These are phyloP conservation scores for Bombus pyrosoma DNA, from an alignment of 1,140 invertebrate species.

Conservation along the genomic window DNA sequence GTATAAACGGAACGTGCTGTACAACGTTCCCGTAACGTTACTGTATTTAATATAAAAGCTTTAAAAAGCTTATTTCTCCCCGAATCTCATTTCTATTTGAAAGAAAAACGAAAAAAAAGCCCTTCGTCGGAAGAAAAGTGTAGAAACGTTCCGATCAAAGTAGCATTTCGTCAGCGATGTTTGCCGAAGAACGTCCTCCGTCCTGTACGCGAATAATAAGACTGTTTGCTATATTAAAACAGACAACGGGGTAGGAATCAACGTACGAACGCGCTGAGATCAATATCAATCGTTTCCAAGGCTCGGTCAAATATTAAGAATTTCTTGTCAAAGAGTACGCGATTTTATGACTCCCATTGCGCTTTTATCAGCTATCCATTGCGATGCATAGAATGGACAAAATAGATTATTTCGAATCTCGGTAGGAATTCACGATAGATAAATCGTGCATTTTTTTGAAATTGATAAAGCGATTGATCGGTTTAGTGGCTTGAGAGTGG, in stretches of 20 bases:
- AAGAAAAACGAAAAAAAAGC: background rate
- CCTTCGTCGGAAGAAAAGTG: background rate
- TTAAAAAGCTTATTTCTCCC: background rate
- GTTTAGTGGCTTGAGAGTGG: too few relatives aligned
- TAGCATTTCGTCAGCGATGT: background rate
- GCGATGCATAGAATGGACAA: background rate
- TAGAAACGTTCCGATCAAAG: background rate
- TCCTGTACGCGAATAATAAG: background rate
- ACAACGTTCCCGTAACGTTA: too few relatives aligned
- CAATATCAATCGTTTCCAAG: slow-evolving; percentile 13
- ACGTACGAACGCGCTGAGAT: background rate
- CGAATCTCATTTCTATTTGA: background rate
- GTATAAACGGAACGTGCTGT: too few relatives aligned
- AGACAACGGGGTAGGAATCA: background rate
- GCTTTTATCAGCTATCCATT: background rate
- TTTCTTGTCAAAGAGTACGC: slow-evolving; percentile 30
- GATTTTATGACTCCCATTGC: slow-evolving; percentile 21
- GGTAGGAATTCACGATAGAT: background rate
- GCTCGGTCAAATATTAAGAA: slow-evolving; percentile 29
- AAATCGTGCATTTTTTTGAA: background rate
- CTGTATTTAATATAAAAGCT: background rate
- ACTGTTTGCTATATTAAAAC: background rate
- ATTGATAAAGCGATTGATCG: too few relatives aligned
- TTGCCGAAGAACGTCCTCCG: background rate
- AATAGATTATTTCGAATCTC: background rate